phyloP scores from a whole-genome alignment of 2,113 vertebrate species.

The Nothobranchius kuhntae region DNA sequence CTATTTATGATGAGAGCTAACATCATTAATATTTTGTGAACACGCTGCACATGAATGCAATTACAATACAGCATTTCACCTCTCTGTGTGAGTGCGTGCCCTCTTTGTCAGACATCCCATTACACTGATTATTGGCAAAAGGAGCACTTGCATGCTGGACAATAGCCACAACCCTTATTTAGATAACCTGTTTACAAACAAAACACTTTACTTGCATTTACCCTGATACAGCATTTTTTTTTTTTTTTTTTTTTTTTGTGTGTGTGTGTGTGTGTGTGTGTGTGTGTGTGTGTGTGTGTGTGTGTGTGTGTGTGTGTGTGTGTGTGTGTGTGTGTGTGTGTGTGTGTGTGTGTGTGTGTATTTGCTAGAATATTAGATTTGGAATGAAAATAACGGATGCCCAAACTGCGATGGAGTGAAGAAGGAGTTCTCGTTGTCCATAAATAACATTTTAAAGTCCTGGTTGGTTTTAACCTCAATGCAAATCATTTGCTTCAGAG shows the following conservation, averaged over 20 bases:
- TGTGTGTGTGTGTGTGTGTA: too few species aligned
- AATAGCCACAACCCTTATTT: slow-evolving; percentile 49
- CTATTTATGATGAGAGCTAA: slow-evolving; percentile 41
- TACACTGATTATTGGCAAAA: slow-evolving; percentile 62
- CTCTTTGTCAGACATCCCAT: slow-evolving; percentile 52
- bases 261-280: slow-evolving; percentile 11
- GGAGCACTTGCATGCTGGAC: slow-evolving; percentile 37
- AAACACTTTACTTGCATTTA: slow-evolving; percentile 43
- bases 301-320: slow-evolving; percentile 1
- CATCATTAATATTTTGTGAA: slow-evolving; percentile 48
- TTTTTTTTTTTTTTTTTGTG: too few species aligned
- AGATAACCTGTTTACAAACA: slow-evolving; percentile 61
- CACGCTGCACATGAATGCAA: slow-evolving; percentile 25
- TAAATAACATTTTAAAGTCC: slow-evolving; percentile 67
- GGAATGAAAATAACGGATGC: slow-evolving; percentile 56
- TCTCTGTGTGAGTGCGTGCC: slow-evolving; percentile 14
- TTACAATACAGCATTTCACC: slow-evolving; percentile 32
- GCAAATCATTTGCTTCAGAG: slow-evolving; percentile 66
- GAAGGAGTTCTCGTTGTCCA: slow-evolving; percentile 45
- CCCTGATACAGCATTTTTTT: slow-evolving; percentile 22
- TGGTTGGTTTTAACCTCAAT: slow-evolving; percentile 68
- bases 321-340: slow-evolving; percentile 8
- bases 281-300: background rate
- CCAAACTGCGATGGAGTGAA: slow-evolving; percentile 37
- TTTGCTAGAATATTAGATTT: slow-evolving; percentile 38